Evolutionary conservation across 1,140 invertebrate species (phyloP).

Genomic region (Microplitis demolitor): DNA sequence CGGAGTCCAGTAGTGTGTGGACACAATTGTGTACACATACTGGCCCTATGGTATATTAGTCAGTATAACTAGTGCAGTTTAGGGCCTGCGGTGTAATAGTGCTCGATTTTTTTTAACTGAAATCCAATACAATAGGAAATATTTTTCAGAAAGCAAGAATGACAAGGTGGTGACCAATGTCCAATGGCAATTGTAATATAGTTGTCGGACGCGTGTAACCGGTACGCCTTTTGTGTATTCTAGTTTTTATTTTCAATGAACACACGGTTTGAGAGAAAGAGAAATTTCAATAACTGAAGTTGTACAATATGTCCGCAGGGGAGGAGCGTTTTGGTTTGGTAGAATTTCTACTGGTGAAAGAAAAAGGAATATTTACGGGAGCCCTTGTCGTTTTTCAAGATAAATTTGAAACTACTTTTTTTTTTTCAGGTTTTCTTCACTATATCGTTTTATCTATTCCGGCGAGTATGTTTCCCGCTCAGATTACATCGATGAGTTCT

Average conservation of each 20-base stretch:
- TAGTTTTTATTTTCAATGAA: constrained; percentile 15
- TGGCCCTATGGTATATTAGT: too few species aligned
- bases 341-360: constrained; percentile 31
- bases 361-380: constrained; percentile 36
- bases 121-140: constrained; percentile 38
- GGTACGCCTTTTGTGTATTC: constrained; percentile 32
- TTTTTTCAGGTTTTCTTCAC: constrained; percentile 14
- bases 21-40: too few species aligned
- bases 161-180: constrained; percentile 10
- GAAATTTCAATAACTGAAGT: constrained; percentile 7
- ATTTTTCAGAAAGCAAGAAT: constrained; percentile 38
- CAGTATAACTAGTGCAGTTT: too few species aligned
- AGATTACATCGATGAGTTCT: too few species aligned
- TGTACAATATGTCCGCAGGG: constrained; percentile 26
- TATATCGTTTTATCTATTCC: too few species aligned
- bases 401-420: constrained; percentile 10
- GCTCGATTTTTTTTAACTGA: not conserved
- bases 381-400: constrained; percentile 14
- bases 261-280: not conserved
- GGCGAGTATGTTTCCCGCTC: too few species aligned
- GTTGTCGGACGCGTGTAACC: constrained; percentile 51
- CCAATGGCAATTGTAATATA: constrained; percentile 44
- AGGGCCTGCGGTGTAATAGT: not conserved
- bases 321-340: constrained; percentile 25
- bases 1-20: too few species aligned